Conservation (phyloP, 2,888 invertebrate species). For the Julus scandinavius region DNA sequence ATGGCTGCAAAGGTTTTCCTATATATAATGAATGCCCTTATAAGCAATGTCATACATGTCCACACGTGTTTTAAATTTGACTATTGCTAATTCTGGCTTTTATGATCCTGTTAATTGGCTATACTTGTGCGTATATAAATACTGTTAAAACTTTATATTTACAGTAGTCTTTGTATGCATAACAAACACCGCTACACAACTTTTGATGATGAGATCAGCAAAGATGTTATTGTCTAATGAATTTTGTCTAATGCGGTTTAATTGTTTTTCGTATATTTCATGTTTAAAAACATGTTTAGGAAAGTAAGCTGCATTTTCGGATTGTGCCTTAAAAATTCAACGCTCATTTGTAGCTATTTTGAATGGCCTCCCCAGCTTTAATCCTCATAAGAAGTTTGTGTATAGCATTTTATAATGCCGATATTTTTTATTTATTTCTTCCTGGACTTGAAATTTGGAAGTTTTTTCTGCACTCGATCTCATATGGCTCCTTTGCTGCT, state of each 20-base stretch:
- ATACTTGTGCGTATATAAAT: no score
- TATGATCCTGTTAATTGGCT: no score
- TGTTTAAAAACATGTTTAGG: neutral
- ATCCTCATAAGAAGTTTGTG: slow-evolving; percentile 30
- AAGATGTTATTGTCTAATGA: neutral
- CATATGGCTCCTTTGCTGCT: neutral
- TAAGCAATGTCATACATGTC: no score
- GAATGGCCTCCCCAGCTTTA: slow-evolving; percentile 2
- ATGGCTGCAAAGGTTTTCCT: no score
- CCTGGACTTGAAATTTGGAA: slow-evolving; percentile 7
- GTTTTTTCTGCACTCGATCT: neutral
- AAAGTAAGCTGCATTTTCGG: neutral
- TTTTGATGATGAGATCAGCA: no score
- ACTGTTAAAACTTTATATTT: no score
- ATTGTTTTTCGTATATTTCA: neutral
- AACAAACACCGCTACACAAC: no score
- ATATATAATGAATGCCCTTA: no score
- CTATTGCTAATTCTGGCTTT: no score
- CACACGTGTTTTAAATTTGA: no score
- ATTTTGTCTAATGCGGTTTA: neutral
- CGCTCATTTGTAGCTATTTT: neutral
- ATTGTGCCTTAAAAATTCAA: no score
- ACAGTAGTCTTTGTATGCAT: no score
- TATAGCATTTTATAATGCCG: slow-evolving; percentile 28
- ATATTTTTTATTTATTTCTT: slow-evolving; percentile 40